phyloP scores from a whole-genome alignment of 64 coral and sea anemone species.

The Trachythela sp. region DNA sequence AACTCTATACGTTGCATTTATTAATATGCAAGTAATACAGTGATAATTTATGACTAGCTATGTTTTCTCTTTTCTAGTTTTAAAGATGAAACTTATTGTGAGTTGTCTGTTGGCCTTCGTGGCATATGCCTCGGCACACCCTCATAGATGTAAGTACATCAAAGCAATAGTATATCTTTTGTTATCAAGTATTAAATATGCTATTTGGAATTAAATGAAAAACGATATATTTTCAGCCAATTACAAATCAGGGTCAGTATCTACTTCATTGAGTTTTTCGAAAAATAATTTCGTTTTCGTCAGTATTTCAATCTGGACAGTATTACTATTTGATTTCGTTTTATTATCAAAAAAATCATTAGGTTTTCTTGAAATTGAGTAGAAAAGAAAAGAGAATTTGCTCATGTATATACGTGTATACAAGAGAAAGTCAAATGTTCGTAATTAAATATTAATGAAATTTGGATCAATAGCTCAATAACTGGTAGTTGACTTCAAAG shows the following conservation, averaged over 20 bases:
- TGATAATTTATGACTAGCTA: not conserved
- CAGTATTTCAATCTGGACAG: not conserved
- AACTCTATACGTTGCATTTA: not conserved
- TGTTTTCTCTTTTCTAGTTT: not conserved
- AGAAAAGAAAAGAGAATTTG: too few species aligned
- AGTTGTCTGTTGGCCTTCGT: slow-evolving; percentile 4
- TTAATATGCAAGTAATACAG: not conserved
- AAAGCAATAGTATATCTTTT: not conserved
- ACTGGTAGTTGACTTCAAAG: too few species aligned
- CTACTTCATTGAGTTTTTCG: not conserved
- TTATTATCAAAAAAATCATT: not conserved
- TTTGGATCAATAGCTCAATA: not conserved
- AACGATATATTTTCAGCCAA: not conserved
- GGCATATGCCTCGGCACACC: slow-evolving; percentile 3
- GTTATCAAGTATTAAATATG: too few species aligned
- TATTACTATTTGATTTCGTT: not conserved
- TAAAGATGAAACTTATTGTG: not conserved
- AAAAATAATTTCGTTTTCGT: not conserved
- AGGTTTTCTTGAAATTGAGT: not conserved
- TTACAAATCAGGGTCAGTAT: not conserved
- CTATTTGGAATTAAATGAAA: not conserved
- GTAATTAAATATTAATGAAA: not conserved
- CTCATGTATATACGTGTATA: not conserved
- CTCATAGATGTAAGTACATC: slow-evolving; percentile 14
- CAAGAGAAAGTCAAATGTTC: not conserved